A percentile compares a stretch with the other conserved stretches of the same genome.
phyloP scores from a whole-genome alignment of 2,888 invertebrate species.

The Lissonota sp. region DNA sequence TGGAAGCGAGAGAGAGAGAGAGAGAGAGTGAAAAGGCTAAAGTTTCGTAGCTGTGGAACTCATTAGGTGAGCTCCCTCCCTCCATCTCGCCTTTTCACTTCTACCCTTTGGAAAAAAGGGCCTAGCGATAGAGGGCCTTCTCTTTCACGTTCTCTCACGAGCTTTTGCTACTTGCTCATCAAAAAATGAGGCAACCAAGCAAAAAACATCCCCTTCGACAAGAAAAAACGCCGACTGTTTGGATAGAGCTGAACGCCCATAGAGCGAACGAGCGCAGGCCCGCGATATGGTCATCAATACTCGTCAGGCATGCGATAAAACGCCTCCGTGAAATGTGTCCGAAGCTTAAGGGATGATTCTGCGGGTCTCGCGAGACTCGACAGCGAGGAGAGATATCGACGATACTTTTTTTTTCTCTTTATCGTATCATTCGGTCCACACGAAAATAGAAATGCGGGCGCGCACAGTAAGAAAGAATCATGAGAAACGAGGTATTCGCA shows the following conservation, averaged over 20 bases:
- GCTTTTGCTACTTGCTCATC: conserved; percentile 11
- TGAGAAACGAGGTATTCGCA: neutral
- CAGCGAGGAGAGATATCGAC: conserved; percentile 24
- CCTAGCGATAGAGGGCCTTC: neutral
- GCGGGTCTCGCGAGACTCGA: conserved; percentile 21
- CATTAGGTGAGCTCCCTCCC: conserved; percentile 46
- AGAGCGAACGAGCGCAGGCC: conserved; percentile 38
- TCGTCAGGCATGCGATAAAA: conserved; percentile 70
- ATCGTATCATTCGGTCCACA: neutral
- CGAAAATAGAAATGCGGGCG: neutral
- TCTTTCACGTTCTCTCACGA: conserved; percentile 13
- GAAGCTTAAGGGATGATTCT: conserved; percentile 50
- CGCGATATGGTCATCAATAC: conserved; percentile 70
- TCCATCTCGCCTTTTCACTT: conserved; percentile 20
- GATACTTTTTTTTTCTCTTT: conserved; percentile 7
- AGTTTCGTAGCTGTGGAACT: conserved; percentile 58
- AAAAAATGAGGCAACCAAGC: conserved; percentile 53
- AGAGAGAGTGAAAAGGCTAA: conserved; percentile 11
- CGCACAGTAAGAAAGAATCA: neutral
- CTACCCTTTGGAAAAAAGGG: conserved; percentile 13
- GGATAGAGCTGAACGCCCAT: conserved; percentile 27
- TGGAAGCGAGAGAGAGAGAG: neutral
- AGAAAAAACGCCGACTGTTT: neutral
- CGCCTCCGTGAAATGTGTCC: conserved; percentile 51
- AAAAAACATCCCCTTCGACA: conserved; percentile 47